Evolutionary conservation across 2,888 invertebrate genomes (phyloP), one percentile per base, ranked within the genome.

Genomic region (Melanotus villosus): DNA sequence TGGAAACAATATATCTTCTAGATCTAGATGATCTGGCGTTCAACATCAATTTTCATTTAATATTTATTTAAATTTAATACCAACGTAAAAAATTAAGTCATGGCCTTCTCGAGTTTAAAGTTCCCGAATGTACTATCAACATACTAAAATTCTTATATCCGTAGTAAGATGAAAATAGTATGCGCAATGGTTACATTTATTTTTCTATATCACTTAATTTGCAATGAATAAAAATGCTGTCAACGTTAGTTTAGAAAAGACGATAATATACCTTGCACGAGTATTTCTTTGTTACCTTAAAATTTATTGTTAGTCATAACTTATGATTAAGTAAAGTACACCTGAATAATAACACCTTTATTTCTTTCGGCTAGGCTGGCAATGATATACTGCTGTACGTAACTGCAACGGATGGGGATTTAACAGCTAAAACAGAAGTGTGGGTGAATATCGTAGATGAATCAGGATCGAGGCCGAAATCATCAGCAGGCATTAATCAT

Each of bases 351-450:
- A 21, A 2, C 9, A n/a, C 3, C 14, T 47, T 14, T 50, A 5
- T 14, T 16, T 41, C 6, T 9, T 41, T 18, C 9, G 7, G 2
- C 66, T 81, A 92, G 92, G 91, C 87, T 65, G 92, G 91, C 5
- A 86, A 90, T 79, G 88, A 89, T 76, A 87, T 92, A 77, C 88
- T 89, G 73, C 85, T 93, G 14, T 92, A 90, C 83, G 90, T 93
- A 58, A 91, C 90, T 1, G 91, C 89, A 12, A 88, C 87, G 16
- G 91, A 92, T 81, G 92, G 92, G 3, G 86, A 88, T 69, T 84
- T 91, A 50, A 86, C 87, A 4, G 88, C 90, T 1, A 92, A 92
- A 83, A 88, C 87, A 52, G 91, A 91, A 83, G 90, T 92, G n/a
- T 89, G 86, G 80, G 91, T 90, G 9, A 88, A 89, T 75, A 90